phyloP scores from a whole-genome alignment of 2,888 invertebrate genomes.

The Dermolepida albohirtum region DNA sequence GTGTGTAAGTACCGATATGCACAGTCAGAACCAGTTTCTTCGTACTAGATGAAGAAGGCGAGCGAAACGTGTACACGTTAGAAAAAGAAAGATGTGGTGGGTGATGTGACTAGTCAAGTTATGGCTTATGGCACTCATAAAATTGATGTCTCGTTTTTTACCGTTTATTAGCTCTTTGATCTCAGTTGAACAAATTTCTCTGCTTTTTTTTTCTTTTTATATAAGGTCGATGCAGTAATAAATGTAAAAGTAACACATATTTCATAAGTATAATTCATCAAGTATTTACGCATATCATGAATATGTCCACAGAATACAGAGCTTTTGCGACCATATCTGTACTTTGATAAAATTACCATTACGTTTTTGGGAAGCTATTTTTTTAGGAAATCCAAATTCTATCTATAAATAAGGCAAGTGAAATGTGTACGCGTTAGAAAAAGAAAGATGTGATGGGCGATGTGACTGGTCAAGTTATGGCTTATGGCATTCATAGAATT shows the following conservation, averaged over 20 bases:
- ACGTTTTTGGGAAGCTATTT: too few species aligned
- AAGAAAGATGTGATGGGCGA: constrained; percentile 26
- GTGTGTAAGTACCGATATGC: constrained; percentile 20
- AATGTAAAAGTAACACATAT: too few species aligned
- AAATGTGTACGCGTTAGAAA: constrained; percentile 1
- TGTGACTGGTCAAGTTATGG: constrained; percentile 33
- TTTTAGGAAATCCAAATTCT: too few species aligned
- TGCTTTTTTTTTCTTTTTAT: too few species aligned
- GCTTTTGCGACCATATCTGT: too few species aligned
- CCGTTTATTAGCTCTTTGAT: not conserved
- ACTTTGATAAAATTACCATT: too few species aligned
- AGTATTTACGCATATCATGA: too few species aligned
- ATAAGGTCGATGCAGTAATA: too few species aligned
- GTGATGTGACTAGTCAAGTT: constrained; percentile 34
- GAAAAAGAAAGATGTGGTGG: constrained; percentile 23
- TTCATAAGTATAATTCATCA: too few species aligned
- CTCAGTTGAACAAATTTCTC: too few species aligned
- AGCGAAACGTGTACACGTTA: not conserved
- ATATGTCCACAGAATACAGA: too few species aligned
- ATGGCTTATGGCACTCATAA: constrained; percentile 27
- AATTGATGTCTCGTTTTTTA: constrained; percentile 22
- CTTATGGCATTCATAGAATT: constrained; percentile 25
- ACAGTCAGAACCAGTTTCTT: constrained; percentile 28
- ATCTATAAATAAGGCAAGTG: not conserved
- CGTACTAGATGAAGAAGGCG: constrained; percentile 4